Conservation (phyloP, 2,888 invertebrate genomes). For the Phlogophora meticulosa region DNA sequence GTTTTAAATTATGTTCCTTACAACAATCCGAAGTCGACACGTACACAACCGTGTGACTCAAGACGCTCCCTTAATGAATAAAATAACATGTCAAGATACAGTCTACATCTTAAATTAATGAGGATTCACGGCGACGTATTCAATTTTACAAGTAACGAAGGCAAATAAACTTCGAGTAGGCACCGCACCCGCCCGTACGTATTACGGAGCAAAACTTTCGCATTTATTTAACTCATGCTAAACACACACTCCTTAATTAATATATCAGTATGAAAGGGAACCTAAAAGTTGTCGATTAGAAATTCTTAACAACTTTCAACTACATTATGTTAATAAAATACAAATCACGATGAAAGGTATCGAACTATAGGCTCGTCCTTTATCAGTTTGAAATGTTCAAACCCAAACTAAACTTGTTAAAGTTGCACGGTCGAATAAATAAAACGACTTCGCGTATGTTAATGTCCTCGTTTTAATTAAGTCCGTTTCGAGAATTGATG, state of each 20-base stretch:
- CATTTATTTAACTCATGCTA: conserved; percentile 84
- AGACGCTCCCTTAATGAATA: conserved; percentile 88
- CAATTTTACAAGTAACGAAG: conserved; percentile 88
- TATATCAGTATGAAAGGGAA: conserved; percentile 86
- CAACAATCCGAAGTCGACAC: conserved; percentile 87
- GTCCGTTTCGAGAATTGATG: conserved; percentile 68
- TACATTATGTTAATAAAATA: conserved; percentile 77
- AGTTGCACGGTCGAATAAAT: conserved; percentile 80
- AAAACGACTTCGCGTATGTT: conserved; percentile 76
- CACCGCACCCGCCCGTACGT: conserved; percentile 60
- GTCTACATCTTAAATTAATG: conserved; percentile 90
- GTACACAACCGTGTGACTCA: conserved; percentile 81
- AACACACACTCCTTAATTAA: conserved; percentile 87
- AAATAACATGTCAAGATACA: conserved; percentile 90
- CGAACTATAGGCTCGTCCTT: conserved; percentile 73
- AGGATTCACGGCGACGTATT: conserved; percentile 87
- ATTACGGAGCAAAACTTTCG: conserved; percentile 75
- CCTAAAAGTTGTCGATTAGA: conserved; percentile 87
- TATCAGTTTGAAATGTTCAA: conserved; percentile 77
- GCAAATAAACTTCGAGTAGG: conserved; percentile 85
- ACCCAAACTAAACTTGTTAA: conserved; percentile 80
- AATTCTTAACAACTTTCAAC: conserved; percentile 79
- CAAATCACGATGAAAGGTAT: conserved; percentile 74
- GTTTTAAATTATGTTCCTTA: conserved; percentile 89
- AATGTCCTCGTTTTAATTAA: conserved; percentile 73